A percentile compares a stretch with the other conserved stretches of the same genome.
These are phyloP conservation scores for Salpingus planirostris DNA, from an alignment of 2,888 invertebrate species.

Conservation along the genomic window DNA sequence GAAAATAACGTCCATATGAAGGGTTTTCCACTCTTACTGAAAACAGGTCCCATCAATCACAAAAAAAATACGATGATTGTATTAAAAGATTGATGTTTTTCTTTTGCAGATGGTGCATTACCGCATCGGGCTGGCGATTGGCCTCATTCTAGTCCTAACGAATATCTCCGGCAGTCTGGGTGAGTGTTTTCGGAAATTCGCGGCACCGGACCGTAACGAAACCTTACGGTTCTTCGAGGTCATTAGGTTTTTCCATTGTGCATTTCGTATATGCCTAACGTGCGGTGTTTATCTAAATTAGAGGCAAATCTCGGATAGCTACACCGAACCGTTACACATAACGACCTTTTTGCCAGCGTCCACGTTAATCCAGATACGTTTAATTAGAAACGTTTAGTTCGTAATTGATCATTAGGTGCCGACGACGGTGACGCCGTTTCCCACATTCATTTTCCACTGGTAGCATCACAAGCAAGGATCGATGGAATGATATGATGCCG, in stretches of 20 bases:
- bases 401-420: too few relatives aligned
- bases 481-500: too few relatives aligned
- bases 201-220: constrained; percentile 5
- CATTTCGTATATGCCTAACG: too few relatives aligned
- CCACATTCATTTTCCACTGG: not conserved
- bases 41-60: too few relatives aligned
- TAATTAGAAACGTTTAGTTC: too few relatives aligned
- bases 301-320: constrained; percentile 3
- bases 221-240: constrained; percentile 14
- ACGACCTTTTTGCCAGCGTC: too few relatives aligned
- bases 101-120: constrained; percentile 29
- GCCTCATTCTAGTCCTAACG: constrained; percentile 30
- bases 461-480: not conserved
- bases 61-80: too few relatives aligned
- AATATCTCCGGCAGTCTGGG: constrained; percentile 31
- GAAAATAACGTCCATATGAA: too few relatives aligned
- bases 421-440: too few relatives aligned
- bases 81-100: constrained; percentile 11
- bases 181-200: constrained; percentile 19
- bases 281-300: constrained; percentile 3
- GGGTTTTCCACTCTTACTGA: too few relatives aligned
- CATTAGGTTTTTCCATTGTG: constrained; percentile 10
- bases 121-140: constrained; percentile 21
- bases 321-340: constrained; percentile 11
- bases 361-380: too few relatives aligned